Conservation (phyloP, 2,888 invertebrate genomes). For the Drosophila flavopinicola region DNA sequence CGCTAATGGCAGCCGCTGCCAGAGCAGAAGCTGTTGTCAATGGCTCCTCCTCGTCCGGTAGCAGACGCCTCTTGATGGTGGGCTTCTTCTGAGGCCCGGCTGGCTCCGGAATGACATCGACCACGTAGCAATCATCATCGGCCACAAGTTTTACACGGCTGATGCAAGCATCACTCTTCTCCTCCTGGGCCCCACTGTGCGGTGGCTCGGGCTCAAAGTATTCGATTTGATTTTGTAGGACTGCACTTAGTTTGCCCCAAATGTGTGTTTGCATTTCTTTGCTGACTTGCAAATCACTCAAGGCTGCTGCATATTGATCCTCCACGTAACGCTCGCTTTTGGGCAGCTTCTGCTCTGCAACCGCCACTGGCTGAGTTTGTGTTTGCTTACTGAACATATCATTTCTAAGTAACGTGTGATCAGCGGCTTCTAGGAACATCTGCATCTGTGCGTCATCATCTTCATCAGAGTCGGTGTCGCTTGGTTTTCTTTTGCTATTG, state of each 20-base stretch:
- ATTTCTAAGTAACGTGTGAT: slow-evolving; percentile 71
- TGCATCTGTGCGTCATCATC: slow-evolving; percentile 62
- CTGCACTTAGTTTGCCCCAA: slow-evolving; percentile 62
- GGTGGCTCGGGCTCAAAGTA: slow-evolving; percentile 36
- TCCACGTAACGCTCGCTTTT: slow-evolving; percentile 68
- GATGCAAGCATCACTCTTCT: neutral
- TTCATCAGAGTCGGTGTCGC: slow-evolving; percentile 48
- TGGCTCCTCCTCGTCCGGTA: slow-evolving; percentile 14
- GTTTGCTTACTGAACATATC: slow-evolving; percentile 58
- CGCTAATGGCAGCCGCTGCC: slow-evolving; percentile 52
- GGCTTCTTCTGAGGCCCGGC: slow-evolving; percentile 56
- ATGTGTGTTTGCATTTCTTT: slow-evolving; percentile 71
- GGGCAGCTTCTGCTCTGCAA: neutral
- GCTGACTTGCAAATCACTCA: slow-evolving; percentile 67
- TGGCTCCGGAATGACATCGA: slow-evolving; percentile 57
- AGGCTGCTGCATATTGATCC: slow-evolving; percentile 34
- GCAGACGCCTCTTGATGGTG: slow-evolving; percentile 57
- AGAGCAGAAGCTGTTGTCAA: neutral
- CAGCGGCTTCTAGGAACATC: slow-evolving; percentile 73
- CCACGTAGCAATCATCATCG: slow-evolving; percentile 66
- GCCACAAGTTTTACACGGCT: slow-evolving; percentile 62
- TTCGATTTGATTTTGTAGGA: slow-evolving; percentile 67
- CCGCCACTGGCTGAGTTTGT: neutral
- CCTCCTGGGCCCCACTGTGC: neutral
- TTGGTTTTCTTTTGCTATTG: neutral